These are phyloP conservation scores for Tautogolabrus adspersus DNA, from an alignment of 2,113 vertebrate genomes.

Conservation along the genomic window DNA sequence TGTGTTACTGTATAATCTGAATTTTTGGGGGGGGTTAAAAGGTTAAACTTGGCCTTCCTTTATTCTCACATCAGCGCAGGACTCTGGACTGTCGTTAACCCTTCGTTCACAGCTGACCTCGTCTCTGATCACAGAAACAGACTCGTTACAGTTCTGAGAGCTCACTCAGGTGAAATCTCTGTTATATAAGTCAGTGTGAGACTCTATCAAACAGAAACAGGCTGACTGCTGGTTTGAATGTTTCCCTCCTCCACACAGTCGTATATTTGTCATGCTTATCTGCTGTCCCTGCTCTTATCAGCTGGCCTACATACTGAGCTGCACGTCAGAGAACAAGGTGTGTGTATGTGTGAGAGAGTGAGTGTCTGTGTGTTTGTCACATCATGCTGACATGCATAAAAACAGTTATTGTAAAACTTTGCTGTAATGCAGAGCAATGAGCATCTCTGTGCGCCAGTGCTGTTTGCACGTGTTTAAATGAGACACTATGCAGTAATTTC, in stretches of 20 bases:
- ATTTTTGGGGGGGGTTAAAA: conserved; percentile 19
- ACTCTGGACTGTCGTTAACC: conserved; percentile 42
- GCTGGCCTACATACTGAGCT: conserved; percentile 43
- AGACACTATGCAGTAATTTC: too few relatives aligned
- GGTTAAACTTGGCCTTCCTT: conserved; percentile 6
- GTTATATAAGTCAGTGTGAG: conserved; percentile 34
- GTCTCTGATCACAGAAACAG: conserved; percentile 21
- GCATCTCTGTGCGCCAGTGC: too few relatives aligned
- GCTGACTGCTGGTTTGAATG: conserved; percentile 26
- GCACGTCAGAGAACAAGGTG: not conserved
- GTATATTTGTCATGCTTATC: conserved; percentile 36
- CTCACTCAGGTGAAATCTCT: not conserved
- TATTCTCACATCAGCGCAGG: conserved; percentile 28
- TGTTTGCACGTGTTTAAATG: too few relatives aligned
- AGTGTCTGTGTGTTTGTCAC: conserved; percentile 2
- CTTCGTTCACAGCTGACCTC: conserved; percentile 15
- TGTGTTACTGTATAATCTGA: conserved; percentile 11
- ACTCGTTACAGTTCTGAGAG: not conserved
- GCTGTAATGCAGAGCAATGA: too few relatives aligned
- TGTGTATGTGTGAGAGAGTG: conserved; percentile 3
- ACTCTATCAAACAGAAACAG: not conserved
- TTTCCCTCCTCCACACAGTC: not conserved
- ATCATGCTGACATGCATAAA: not conserved
- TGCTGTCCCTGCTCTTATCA: conserved; percentile 47
- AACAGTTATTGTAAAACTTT: not conserved